Conservation (phyloP, 1,140 invertebrate species). For the Brachionus plicatilis region DNA sequence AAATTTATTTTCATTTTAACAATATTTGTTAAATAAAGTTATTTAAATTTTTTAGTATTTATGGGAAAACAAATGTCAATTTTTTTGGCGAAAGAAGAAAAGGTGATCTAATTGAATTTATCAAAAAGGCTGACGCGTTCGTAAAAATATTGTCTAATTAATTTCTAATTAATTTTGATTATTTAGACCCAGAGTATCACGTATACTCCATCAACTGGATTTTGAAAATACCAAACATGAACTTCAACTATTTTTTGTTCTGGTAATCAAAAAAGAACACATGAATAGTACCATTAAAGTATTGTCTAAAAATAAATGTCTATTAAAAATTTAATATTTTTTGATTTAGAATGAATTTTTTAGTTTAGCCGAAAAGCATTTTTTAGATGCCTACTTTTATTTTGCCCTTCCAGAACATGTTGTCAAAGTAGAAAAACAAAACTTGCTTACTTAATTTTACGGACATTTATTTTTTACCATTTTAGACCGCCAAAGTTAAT, state of each 20-base stretch:
- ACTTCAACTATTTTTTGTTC: slow-evolving; percentile 18
- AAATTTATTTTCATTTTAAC: not conserved
- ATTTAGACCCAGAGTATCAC: not conserved
- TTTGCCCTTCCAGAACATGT: slow-evolving; percentile 16
- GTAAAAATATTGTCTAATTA: not conserved
- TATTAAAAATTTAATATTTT: not conserved
- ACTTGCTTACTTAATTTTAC: not conserved
- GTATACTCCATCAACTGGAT: slow-evolving; percentile 17
- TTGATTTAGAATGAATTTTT: slow-evolving; percentile 14
- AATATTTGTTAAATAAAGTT: not conserved
- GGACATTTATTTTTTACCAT: not conserved
- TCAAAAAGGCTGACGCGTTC: slow-evolving; percentile 19
- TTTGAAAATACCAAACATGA: slow-evolving; percentile 35
- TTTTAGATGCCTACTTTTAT: slow-evolving; percentile 40
- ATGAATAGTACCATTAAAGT: not conserved
- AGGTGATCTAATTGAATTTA: slow-evolving; percentile 29
- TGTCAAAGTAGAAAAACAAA: not conserved
- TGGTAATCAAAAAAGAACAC: slow-evolving; percentile 1
- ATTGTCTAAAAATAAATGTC: not conserved
- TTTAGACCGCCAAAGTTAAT: slow-evolving; percentile 1
- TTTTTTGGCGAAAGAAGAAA: slow-evolving; percentile 19
- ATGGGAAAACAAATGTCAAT: not conserved
- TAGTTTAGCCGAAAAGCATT: slow-evolving; percentile 26
- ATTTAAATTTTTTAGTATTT: not conserved
- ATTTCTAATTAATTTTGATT: not conserved